Conservation (phyloP, 2,797 vertebrate species). For the Falco rusticolus region DNA sequence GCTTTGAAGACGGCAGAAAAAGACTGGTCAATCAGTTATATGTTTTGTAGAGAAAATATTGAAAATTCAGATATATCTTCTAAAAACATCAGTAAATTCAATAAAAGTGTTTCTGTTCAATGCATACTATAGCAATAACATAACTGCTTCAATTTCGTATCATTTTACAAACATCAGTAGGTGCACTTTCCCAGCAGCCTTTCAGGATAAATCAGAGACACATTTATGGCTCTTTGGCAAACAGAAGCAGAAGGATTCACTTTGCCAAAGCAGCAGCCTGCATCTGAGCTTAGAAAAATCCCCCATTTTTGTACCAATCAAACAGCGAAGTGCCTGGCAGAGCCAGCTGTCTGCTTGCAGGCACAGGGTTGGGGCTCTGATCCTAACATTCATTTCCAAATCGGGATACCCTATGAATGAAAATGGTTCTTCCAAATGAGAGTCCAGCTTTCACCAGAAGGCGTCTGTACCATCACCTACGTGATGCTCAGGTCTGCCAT, state of each 20-base stretch:
- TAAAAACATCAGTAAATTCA: background rate
- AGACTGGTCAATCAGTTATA: background rate
- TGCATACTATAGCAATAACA: background rate
- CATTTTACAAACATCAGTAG: background rate
- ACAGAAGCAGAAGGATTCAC: background rate
- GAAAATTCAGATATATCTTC: background rate
- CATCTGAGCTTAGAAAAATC: background rate
- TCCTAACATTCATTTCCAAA: background rate
- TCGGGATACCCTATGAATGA: background rate
- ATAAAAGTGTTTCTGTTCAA: background rate
- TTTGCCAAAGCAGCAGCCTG: background rate
- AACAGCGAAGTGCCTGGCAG: background rate
- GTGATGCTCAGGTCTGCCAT: background rate
- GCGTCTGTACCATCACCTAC: background rate
- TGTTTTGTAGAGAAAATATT: background rate
- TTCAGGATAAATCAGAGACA: background rate
- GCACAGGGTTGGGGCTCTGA: background rate
- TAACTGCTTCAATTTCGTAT: background rate
- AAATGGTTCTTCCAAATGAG: background rate
- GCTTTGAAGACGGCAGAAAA: background rate
- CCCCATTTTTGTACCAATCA: background rate
- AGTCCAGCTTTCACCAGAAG: background rate
- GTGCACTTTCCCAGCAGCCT: background rate
- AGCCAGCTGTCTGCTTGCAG: background rate
- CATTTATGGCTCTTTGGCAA: background rate